Evolutionary conservation across 2,113 vertebrate species (phyloP), one percentile per base, ranked within the genome.

Genomic region (Ictalurus furcatus): DNA sequence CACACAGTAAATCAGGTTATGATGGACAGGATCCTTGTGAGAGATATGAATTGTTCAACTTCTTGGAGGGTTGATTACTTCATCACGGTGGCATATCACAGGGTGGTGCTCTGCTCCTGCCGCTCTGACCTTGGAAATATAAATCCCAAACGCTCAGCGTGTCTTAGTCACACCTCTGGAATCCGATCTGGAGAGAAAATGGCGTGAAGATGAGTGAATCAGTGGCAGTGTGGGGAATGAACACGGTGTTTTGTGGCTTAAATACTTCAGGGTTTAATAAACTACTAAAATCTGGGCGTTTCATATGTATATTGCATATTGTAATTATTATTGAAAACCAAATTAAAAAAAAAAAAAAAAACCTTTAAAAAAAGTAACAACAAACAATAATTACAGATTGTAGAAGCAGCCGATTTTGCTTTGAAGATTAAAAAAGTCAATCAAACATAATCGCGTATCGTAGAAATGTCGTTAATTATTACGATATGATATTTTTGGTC

Each of bases 71-170:
- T 85, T 85, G 84, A 85, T 85, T 71, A 71, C 65, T 40, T 61
- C 11, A 83, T 83, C 30, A 37, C 21, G 11, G 21, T 25, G 56
- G 30, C 19, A 34, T 61, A 37, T 61, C 19, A 2, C 81, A 7
- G 81, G 34, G 56, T 23, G 81, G 56, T 83, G 56, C 81, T 58
- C 54, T 59, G 30, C 81, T 40, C 58, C n/a, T 21, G 19, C 25
- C 12, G 21, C 19, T 34, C 69, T 74, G 85, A 86, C 85, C 85
- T 86, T 86, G 85, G 67, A 86, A 74, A 86, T 74, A 19, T 58
- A 74, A 74, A 86, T 73, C 67, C 85, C 0, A 28, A 74, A 40
- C 30, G 23, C 67, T 56, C 85, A 44, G 48, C 17, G 9, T 58
- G 85, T 74, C 69, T 73, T 23, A 14, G 58, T 6, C 67, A 40